Conservation (phyloP, 2,113 vertebrate species). For the Eulemur macaco region DNA sequence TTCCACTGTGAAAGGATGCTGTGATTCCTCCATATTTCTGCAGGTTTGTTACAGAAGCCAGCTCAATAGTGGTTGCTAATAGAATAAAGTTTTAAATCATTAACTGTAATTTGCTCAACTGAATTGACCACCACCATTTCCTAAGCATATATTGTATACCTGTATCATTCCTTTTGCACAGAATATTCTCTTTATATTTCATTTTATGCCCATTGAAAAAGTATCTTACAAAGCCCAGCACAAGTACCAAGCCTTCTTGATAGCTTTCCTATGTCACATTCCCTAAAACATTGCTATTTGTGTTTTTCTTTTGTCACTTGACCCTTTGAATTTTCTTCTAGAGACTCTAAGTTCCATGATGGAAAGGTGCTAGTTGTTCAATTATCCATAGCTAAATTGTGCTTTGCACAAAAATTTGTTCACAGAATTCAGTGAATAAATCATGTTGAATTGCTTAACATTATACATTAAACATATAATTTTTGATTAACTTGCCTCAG, state of each 20-base stretch:
- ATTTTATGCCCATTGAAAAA: background rate
- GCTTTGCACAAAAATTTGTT: background rate
- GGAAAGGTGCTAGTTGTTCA: background rate
- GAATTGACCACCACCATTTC: background rate
- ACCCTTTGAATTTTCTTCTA: background rate
- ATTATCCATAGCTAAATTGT: background rate
- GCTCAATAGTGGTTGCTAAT: background rate
- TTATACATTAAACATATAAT: background rate
- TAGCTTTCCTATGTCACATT: background rate
- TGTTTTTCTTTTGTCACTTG: background rate
- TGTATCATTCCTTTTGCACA: background rate
- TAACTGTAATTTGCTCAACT: background rate
- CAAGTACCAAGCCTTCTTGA: background rate
- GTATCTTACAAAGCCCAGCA: background rate
- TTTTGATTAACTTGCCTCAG: background rate
- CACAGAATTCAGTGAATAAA: background rate
- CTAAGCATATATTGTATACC: background rate
- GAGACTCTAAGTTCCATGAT: background rate
- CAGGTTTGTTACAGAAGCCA: background rate
- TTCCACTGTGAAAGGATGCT: background rate
- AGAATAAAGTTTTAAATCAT: conserved; percentile 1
- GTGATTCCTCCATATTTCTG: background rate
- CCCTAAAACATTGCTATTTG: background rate
- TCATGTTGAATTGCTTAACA: background rate
- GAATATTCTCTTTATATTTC: background rate